A percentile compares a stretch with the other conserved stretches of the same genome.
Evolutionary conservation across 1,140 invertebrate species (phyloP).

Genomic region (Drosophila suzukii): DNA sequence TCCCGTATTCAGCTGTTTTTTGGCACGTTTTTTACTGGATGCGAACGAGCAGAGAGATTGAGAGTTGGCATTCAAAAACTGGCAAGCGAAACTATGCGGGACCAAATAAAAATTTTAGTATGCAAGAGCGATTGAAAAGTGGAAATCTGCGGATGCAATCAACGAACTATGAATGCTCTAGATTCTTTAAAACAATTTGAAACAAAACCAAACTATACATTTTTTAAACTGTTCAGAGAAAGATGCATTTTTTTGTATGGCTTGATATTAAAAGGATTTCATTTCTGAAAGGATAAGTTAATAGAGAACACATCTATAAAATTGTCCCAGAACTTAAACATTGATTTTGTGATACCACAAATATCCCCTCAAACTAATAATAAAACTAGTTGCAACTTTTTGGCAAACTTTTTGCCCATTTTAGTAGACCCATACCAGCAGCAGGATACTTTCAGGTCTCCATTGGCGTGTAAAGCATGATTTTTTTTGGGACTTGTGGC

Average conservation of each 20-base stretch:
- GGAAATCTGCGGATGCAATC: neutral
- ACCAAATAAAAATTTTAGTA: slow-evolving; percentile 60
- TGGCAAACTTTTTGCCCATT: slow-evolving; percentile 22
- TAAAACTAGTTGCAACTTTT: slow-evolving; percentile 14
- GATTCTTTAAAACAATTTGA: too few relatives aligned
- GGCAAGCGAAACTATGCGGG: slow-evolving; percentile 58
- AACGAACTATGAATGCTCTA: slow-evolving; percentile 26
- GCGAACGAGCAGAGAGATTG: neutral
- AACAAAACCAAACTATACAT: too few relatives aligned
- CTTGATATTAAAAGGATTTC: too few relatives aligned
- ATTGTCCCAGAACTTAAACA: too few relatives aligned
- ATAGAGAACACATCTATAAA: neutral
- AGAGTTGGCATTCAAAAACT: slow-evolving; percentile 35
- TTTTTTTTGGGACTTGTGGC: slow-evolving; percentile 46
- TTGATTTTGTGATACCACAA: neutral
- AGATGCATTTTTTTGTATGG: too few relatives aligned
- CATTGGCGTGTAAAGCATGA: slow-evolving; percentile 68
- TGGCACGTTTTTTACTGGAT: slow-evolving; percentile 36
- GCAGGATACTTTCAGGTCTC: slow-evolving; percentile 35
- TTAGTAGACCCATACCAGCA: slow-evolving; percentile 4
- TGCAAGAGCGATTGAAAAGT: slow-evolving; percentile 32
- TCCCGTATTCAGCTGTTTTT: slow-evolving; percentile 31
- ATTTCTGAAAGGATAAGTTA: neutral
- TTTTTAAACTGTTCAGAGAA: too few relatives aligned
- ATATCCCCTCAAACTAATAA: neutral